Evolutionary conservation across 2,888 invertebrate species (phyloP).

Genomic region (Oxycera nigricornis): DNA sequence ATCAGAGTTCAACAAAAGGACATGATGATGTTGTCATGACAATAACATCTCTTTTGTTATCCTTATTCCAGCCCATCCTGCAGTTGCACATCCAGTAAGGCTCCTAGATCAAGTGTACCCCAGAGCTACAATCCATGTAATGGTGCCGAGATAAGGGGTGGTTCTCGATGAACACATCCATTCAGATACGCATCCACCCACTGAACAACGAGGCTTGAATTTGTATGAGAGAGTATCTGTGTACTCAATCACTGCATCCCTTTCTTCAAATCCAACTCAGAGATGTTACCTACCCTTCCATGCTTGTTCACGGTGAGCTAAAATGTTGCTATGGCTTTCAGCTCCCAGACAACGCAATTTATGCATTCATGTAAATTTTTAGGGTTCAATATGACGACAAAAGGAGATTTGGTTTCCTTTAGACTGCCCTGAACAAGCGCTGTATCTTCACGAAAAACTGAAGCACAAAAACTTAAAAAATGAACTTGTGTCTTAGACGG

Average conservation of each 20-base stretch:
- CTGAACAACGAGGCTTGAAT: neutral
- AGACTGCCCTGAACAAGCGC: conserved; percentile 4
- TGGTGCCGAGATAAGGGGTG: conserved; percentile 12
- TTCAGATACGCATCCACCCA: conserved; percentile 26
- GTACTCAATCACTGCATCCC: conserved; percentile 4
- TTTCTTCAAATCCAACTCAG: neutral
- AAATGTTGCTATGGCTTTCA: conserved; percentile 2
- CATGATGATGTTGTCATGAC: conserved; percentile 45
- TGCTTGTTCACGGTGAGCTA: neutral
- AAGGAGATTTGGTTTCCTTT: neutral
- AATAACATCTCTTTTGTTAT: conserved; percentile 40
- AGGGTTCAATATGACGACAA: neutral
- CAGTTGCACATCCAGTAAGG: neutral
- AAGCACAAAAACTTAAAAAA: neutral
- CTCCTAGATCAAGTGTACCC: neutral
- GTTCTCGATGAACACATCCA: conserved; percentile 24
- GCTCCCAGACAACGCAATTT: conserved; percentile 18
- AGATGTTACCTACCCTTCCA: neutral
- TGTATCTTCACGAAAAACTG: neutral
- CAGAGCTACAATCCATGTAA: neutral
- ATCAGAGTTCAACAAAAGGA: conserved; percentile 26
- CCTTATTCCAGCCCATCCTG: conserved; percentile 1
- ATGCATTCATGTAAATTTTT: conserved; percentile 30
- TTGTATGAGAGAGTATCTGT: neutral
- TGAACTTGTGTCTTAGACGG: neutral